Evolutionary conservation across 2,888 invertebrate genomes (phyloP).

Genomic region (Liodrosophila aerea): DNA sequence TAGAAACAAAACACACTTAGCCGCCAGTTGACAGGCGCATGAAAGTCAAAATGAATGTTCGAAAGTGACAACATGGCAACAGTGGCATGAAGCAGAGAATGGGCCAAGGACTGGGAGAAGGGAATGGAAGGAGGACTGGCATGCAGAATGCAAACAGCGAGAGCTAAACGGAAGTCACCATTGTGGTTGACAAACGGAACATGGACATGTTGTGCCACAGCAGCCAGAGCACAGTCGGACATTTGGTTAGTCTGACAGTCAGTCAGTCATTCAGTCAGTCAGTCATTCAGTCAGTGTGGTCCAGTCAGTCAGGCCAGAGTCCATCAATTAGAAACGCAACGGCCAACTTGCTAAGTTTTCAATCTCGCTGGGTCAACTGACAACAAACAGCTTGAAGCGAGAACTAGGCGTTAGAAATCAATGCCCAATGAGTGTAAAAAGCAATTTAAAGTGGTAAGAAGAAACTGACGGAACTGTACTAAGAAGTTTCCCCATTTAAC

Average conservation of each 20-base stretch:
- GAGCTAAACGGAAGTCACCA: constrained; percentile 37
- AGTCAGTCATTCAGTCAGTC: background rate
- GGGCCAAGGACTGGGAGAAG: constrained; percentile 3
- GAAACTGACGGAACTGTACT: too few relatives aligned
- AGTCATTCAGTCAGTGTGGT: background rate
- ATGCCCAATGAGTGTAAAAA: background rate
- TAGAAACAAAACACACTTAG: constrained; percentile 60
- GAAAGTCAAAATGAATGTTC: constrained; percentile 65
- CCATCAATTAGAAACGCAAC: constrained; percentile 44
- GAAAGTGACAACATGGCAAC: constrained; percentile 62
- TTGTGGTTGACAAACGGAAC: constrained; percentile 60
- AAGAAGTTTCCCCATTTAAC: too few relatives aligned
- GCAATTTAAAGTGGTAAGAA: background rate
- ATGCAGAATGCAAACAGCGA: constrained; percentile 1
- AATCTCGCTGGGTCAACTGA: constrained; percentile 43
- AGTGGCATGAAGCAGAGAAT: background rate
- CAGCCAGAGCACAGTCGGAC: too few relatives aligned
- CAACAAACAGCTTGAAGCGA: constrained; percentile 35
- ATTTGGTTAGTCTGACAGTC: background rate
- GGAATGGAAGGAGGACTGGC: constrained; percentile 2
- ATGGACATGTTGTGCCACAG: constrained; percentile 40
- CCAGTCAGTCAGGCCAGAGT: constrained; percentile 33
- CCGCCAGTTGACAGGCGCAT: constrained; percentile 60
- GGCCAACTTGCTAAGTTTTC: constrained; percentile 42
- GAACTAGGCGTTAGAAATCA: constrained; percentile 12